phyloP scores from a whole-genome alignment of 2,113 vertebrate species.

The Gavialis gangeticus region DNA sequence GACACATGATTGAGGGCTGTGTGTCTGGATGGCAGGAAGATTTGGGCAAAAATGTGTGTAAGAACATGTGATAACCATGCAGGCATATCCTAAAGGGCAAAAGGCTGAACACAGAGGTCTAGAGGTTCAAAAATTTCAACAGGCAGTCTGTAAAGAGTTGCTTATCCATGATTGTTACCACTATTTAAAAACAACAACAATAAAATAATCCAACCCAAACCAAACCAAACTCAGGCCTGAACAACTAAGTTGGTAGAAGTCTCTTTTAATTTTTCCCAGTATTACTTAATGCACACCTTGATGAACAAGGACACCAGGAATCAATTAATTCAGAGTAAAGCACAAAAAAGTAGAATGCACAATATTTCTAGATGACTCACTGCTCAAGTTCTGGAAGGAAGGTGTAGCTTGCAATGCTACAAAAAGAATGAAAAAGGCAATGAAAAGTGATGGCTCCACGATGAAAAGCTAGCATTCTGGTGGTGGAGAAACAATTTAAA shows the following conservation, averaged over 20 bases:
- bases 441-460: not conserved
- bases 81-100: not conserved
- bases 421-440: not conserved
- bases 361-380: not conserved
- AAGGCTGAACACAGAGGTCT: not conserved
- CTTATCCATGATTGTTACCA: not conserved
- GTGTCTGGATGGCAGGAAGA: not conserved
- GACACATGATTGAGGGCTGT: not conserved
- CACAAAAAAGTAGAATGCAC: not conserved
- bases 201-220: no score
- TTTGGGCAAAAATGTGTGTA: not conserved
- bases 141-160: not conserved
- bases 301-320: not conserved
- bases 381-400: not conserved
- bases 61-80: not conserved
- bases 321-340: not conserved
- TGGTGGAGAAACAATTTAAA: no score
- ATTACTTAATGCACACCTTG: not conserved
- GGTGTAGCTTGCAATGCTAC: not conserved
- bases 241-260: not conserved
- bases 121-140: not conserved
- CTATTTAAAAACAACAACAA: not conserved
- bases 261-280: not conserved
- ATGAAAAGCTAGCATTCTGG: no score
- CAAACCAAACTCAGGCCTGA: not conserved